phyloP scores from a whole-genome alignment of 1,140 invertebrate genomes.

The Aphelenchoides besseyi region DNA sequence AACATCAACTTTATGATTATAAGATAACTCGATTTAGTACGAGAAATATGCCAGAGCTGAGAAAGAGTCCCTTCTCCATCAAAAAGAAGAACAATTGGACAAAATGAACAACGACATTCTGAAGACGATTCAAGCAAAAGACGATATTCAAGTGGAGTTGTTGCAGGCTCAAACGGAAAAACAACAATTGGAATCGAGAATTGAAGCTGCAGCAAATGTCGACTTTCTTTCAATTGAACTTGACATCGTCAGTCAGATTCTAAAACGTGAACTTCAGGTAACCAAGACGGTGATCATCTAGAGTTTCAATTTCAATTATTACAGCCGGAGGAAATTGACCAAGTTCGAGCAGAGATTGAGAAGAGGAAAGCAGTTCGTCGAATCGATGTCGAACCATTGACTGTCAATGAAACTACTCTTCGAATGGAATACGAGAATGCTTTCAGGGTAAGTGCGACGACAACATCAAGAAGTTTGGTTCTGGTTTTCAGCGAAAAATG shows the following conservation, averaged over 20 bases:
- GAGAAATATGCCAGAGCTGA: conserved; percentile 36
- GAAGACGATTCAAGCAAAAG: conserved; percentile 36
- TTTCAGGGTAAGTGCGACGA: conserved; percentile 19
- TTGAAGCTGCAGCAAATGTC: conserved; percentile 26
- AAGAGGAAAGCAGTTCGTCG: conserved; percentile 30
- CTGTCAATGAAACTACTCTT: conserved; percentile 12
- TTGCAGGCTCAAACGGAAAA: conserved; percentile 29
- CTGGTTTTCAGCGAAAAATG: conserved; percentile 37
- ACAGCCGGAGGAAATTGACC: conserved; percentile 39
- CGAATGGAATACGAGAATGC: conserved; percentile 39
- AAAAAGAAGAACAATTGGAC: conserved; percentile 5
- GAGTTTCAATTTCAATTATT: conserved; percentile 20
- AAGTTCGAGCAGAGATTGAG: conserved; percentile 35
- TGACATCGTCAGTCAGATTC: conserved; percentile 30
- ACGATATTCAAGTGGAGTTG: conserved; percentile 34
- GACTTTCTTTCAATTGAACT: conserved; percentile 37
- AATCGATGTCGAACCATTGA: not conserved
- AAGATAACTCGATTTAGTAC: no score
- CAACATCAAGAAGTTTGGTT: not conserved
- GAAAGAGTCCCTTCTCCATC: conserved; percentile 31
- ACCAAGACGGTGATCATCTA: conserved; percentile 13
- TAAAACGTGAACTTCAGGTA: conserved; percentile 36
- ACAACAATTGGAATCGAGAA: conserved; percentile 18
- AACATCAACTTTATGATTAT: not conserved
- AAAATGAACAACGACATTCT: conserved; percentile 37